phyloP scores from a whole-genome alignment of 2,888 invertebrate species.

The Erebia ligea region DNA sequence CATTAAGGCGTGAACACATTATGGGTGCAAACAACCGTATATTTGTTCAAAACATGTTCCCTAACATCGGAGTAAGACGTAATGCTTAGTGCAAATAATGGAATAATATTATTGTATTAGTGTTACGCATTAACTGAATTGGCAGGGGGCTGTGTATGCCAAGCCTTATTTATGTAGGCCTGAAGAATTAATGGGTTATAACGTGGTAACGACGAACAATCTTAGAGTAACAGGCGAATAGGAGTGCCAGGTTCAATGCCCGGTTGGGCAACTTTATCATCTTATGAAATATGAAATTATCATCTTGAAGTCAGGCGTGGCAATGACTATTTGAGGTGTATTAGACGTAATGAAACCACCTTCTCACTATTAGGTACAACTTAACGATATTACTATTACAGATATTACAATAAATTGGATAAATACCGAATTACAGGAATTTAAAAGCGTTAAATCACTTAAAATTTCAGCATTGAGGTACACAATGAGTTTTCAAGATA shows the following conservation, averaged over 20 bases:
- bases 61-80: constrained; percentile 19
- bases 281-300: no score
- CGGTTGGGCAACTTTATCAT: neutral
- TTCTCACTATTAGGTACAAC: no score
- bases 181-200: constrained; percentile 20
- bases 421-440: no score
- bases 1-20: constrained; percentile 22
- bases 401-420: no score
- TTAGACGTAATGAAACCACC: no score
- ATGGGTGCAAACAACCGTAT: constrained; percentile 24
- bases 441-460: no score
- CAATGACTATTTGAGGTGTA: no score
- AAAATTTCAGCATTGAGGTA: no score
- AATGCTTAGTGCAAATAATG: constrained; percentile 55
- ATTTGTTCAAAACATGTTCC: constrained; percentile 33
- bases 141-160: constrained; percentile 26
- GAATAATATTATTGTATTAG: constrained; percentile 58
- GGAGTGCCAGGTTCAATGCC: neutral
- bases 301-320: neutral
- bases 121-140: constrained; percentile 38
- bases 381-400: no score
- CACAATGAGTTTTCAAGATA: no score
- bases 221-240: neutral
- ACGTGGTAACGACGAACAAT: neutral
- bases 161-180: constrained; percentile 23